Evolutionary conservation across 2,888 invertebrate species (phyloP), one percentile per base, ranked within the genome.

Genomic region (Bhutanitis thaidina): DNA sequence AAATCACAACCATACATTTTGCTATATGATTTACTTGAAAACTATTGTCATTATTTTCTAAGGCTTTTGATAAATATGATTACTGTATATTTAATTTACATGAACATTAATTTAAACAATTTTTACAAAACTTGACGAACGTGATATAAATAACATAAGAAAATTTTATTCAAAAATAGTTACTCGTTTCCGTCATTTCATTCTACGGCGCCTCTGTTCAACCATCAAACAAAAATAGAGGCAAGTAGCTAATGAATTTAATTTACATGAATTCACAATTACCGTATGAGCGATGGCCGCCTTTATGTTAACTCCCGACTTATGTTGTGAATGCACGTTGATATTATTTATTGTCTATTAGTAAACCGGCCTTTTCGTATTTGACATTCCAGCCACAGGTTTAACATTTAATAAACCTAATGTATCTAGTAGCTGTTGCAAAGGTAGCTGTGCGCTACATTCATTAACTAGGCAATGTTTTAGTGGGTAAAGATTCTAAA

Each of bases 221-320:
- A 15, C 27, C 10, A 13, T 27, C 37, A 5, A 37, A 45, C 34
- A 14, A 34, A 71, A 77, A 73, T 69, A 69, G 62, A 74, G 69
- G 69, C 64, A 71, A 66, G 78, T 76, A 74, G 77, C 76, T 80
- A 78, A 83, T 81, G 77, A 80, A 71, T 69, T 69, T 68, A 71
- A 85, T 85, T 84, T 80, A 77, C 85, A 84, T 83, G 68, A 77
- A 76, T 74, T 71, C 64, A 72, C 81, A 75, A 83, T 83, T 77
- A 82, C 63, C 54, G 59, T 62, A 80, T 80, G 82, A 83, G 62
- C 73, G 71, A 81, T 80, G 74, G 61, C 57, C 59, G 58, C 64
- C 69, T 77, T 54, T 77, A 73, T 71, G 71, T 25, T 44, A 40
- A 40, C 45, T 51, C 45, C 51, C 45, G 40, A 29, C 35, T 39